Base-by-base conservation (phyloP, 2,113 vertebrate species). In the Xerus inauris region DNA sequence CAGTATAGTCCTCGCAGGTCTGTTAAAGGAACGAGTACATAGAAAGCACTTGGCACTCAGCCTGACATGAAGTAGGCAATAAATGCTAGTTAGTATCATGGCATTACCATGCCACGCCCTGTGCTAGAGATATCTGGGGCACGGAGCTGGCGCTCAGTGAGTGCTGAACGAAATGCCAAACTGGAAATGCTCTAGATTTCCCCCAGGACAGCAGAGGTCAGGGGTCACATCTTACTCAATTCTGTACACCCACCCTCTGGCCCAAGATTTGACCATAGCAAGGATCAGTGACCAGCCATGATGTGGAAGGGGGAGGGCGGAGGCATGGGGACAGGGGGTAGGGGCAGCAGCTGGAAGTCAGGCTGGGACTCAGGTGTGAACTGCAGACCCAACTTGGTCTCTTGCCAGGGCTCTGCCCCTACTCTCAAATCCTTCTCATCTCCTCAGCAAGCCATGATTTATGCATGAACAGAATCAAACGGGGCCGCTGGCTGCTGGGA, bases 391-490 rank as follows among this genome's bases (percentile, higher is more conserved):
- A 42, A 42, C 69, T 65, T 30, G 0, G 1, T 42, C 87, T 71
- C 49, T 51, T 40, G 65, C 79, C 69, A 88, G 85, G 82, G 72
- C 89, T 91, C 76, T 92, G 95, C 92, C 83, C 65, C 42, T 47
- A n/a, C 79, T 76, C 84, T 84, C 40, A 6, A 4, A 38, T 76
- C 72, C 65, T 64, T 94, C 94, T 97, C 94, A 89, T 97, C 95
- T 96, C 93, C 89, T 89, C 94, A 73, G 97, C 64, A 76, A 89
- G 97, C 83, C 92, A 97, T 97, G 94, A 97, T 96, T 98, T 96
- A 97, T 97, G 84, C 91, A 97, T 97, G 97, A 97, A 67, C 40
- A 35, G 94, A 94, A 97, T 97, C 97, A 97, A 97, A 96, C 94
- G 96, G 93, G 91, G 84, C 91, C 3, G 51, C 83, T 8, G 51